Conservation (phyloP, 1,140 invertebrate species). For the Oncopodura yosiiana region DNA sequence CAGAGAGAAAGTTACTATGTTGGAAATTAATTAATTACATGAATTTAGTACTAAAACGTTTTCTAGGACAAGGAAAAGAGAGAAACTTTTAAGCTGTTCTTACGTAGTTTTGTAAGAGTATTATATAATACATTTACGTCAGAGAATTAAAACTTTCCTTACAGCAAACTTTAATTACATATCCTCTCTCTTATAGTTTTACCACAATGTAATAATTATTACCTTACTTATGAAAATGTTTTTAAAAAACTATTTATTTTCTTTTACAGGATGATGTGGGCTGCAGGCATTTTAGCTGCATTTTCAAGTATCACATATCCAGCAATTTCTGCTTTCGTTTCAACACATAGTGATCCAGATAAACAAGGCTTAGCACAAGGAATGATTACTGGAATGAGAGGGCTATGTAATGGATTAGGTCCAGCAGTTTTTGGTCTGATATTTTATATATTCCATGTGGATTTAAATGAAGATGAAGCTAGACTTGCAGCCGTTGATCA, state of each 20-base stretch:
- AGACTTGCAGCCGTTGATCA: slow-evolving; percentile 17
- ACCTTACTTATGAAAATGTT: too few relatives aligned
- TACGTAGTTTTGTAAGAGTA: too few relatives aligned
- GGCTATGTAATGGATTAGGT: slow-evolving; percentile 83
- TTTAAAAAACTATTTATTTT: slow-evolving; percentile 21
- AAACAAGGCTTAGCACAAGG: slow-evolving; percentile 97
- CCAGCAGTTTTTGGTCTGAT: slow-evolving; percentile 95
- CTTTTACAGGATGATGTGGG: slow-evolving; percentile 93
- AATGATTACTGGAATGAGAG: slow-evolving; percentile 93
- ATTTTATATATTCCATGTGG: slow-evolving; percentile 97
- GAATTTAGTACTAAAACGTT: too few relatives aligned
- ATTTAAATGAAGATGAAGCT: slow-evolving; percentile 66
- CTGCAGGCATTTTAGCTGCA: slow-evolving; percentile 87
- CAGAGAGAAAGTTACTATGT: too few relatives aligned
- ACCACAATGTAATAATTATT: too few relatives aligned
- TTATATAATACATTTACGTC: too few relatives aligned
- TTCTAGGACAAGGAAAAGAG: too few relatives aligned
- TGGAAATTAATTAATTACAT: too few relatives aligned
- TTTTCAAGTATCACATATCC: slow-evolving; percentile 94
- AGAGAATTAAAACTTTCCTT: too few relatives aligned
- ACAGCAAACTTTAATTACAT: too few relatives aligned
- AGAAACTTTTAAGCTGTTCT: too few relatives aligned
- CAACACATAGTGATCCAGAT: slow-evolving; percentile 89
- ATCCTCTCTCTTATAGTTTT: too few relatives aligned
- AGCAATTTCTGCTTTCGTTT: slow-evolving; percentile 97